Conservation (phyloP, 1,140 invertebrate species). For the Trichogramma pretiosum region DNA sequence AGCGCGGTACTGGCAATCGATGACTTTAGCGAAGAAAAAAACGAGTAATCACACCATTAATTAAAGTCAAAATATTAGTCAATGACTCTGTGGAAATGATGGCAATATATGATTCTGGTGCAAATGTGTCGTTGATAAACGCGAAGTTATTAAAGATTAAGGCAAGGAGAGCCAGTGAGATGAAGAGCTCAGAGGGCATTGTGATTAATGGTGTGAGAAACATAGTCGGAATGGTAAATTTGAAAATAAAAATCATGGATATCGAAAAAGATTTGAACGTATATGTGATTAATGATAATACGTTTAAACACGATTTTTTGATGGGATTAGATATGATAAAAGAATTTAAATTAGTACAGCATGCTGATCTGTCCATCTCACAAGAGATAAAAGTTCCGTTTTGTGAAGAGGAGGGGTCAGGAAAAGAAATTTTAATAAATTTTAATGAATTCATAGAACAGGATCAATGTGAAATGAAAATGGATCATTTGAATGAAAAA, state of each 20-base stretch:
- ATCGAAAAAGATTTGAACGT: slow-evolving; percentile 11
- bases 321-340: slow-evolving; percentile 16
- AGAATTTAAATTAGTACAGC: slow-evolving; percentile 14
- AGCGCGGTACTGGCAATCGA: too few species aligned
- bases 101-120: slow-evolving; percentile 13
- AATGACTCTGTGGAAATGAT: slow-evolving; percentile 8
- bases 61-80: slow-evolving; percentile 11
- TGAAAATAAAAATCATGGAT: slow-evolving; percentile 9
- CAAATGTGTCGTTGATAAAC: slow-evolving; percentile 18
- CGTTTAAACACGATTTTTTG: slow-evolving; percentile 10
- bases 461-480: slow-evolving; percentile 3
- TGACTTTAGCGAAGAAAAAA: slow-evolving; percentile 18
- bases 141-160: slow-evolving; percentile 15
- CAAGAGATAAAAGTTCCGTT: too few species aligned
- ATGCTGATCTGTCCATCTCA: slow-evolving; percentile 8
- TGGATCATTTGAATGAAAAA: slow-evolving; percentile 3
- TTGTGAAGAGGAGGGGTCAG: too few species aligned
- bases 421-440: slow-evolving; percentile 8
- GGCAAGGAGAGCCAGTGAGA: slow-evolving; percentile 8
- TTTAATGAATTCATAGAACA: slow-evolving; percentile 16
- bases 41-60: slow-evolving; percentile 15
- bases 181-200: too few species aligned
- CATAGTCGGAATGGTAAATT: slow-evolving; percentile 4
- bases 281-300: slow-evolving; percentile 7
- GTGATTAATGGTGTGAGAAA: too few species aligned